Conservation (phyloP, 2,113 vertebrate genomes). For the Boulengeromyrus knoepffleri region DNA sequence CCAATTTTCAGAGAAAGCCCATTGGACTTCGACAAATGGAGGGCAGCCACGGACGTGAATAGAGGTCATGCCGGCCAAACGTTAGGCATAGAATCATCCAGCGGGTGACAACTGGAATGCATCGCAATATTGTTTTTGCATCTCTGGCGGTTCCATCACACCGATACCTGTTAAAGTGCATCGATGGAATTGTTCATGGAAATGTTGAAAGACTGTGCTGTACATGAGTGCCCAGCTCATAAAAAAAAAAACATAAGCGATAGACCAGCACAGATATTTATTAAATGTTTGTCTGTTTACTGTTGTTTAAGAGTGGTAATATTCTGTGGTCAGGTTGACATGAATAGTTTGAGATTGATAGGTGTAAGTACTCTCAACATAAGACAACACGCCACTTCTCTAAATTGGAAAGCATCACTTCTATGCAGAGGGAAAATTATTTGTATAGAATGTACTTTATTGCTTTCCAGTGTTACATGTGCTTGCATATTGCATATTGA, state of each 20-base stretch:
- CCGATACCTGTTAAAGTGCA: background rate
- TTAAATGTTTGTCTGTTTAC: background rate
- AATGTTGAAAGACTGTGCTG: background rate
- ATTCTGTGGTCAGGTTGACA: background rate
- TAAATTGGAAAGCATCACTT: background rate
- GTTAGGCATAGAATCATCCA: conserved; percentile 56
- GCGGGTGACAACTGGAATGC: conserved; percentile 52
- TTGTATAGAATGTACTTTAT: background rate
- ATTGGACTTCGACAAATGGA: conserved; percentile 66
- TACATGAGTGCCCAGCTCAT: background rate
- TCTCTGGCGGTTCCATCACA: background rate
- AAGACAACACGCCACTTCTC: background rate
- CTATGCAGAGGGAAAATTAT: background rate
- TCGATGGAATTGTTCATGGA: background rate
- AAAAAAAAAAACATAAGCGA: background rate
- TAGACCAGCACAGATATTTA: background rate
- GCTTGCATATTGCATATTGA: background rate
- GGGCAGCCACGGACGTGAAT: conserved; percentile 62
- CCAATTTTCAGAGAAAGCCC: conserved; percentile 66
- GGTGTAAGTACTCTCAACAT: background rate
- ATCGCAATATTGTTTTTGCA: conserved; percentile 52
- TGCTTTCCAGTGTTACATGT: background rate
- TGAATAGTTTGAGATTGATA: background rate
- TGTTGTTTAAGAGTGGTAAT: background rate
- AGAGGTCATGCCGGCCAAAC: conserved; percentile 58